phyloP scores from a whole-genome alignment of 1,140 invertebrate species.

The Drosophila teissieri region DNA sequence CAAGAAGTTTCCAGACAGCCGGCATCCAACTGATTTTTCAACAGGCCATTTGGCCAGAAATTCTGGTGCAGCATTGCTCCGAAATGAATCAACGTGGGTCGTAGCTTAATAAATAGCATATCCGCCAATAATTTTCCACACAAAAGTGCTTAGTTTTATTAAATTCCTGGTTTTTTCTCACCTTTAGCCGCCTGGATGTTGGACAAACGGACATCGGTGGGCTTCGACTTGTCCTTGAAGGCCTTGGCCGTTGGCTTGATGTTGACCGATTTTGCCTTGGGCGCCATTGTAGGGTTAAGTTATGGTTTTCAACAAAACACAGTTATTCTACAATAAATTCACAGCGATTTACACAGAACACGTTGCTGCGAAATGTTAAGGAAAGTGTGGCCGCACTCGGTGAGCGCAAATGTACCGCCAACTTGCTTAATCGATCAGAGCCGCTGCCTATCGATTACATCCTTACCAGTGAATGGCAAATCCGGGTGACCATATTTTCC shows the following conservation, averaged over 20 bases:
- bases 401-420: neutral
- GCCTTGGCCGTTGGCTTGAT: slow-evolving; percentile 83
- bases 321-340: slow-evolving; percentile 52
- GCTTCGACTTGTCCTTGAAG: slow-evolving; percentile 97
- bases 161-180: slow-evolving; percentile 85
- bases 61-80: neutral
- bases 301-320: slow-evolving; percentile 30
- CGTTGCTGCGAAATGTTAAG: no score
- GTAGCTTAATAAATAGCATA: slow-evolving; percentile 25
- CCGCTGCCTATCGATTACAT: neutral
- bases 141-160: slow-evolving; percentile 5
- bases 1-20: slow-evolving; percentile 79
- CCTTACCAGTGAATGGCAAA: neutral
- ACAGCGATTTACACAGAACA: slow-evolving; percentile 70
- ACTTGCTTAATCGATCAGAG: neutral
- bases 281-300: slow-evolving; percentile 69
- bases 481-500: slow-evolving; percentile 7
- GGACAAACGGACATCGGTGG: slow-evolving; percentile 95
- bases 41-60: slow-evolving; percentile 19
- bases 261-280: slow-evolving; percentile 72
- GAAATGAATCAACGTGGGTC: neutral
- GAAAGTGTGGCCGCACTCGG: slow-evolving; percentile 17
- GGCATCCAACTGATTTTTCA: slow-evolving; percentile 64
- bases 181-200: slow-evolving; percentile 99
- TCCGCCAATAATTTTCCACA: neutral